A percentile compares a stretch with the other conserved stretches of the same genome.
phyloP scores from a whole-genome alignment of 2,113 vertebrate species.

The Candoia aspera region DNA sequence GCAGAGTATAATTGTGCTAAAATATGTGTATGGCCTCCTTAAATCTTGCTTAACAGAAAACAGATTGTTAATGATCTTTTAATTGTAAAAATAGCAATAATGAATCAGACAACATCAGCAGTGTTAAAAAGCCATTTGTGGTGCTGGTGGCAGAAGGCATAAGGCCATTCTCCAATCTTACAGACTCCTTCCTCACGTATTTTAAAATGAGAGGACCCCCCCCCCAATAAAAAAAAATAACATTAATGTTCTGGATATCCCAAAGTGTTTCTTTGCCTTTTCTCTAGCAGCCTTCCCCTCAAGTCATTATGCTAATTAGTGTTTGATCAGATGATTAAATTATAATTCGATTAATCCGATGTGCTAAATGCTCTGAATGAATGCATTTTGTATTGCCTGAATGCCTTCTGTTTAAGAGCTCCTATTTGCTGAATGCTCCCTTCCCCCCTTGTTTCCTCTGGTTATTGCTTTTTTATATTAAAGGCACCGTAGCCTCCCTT shows the following conservation, averaged over 20 bases:
- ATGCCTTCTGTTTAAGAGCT: constrained; percentile 67
- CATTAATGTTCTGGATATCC: constrained; percentile 73
- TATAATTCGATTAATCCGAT: constrained; percentile 87
- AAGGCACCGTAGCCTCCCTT: neutral
- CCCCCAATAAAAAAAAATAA: neutral
- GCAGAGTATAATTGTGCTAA: constrained; percentile 38
- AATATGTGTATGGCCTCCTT: neutral
- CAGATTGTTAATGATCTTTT: constrained; percentile 11
- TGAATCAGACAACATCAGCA: constrained; percentile 8
- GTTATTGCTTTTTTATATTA: constrained; percentile 39
- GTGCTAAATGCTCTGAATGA: constrained; percentile 83
- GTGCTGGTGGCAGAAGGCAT: constrained; percentile 14
- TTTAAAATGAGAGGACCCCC: constrained; percentile 1
- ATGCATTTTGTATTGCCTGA: constrained; percentile 76
- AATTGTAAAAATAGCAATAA: constrained; percentile 38
- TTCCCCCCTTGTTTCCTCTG: constrained; percentile 6
- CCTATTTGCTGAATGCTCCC: constrained; percentile 40
- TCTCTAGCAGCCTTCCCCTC: constrained; percentile 82
- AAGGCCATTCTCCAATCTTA: constrained; percentile 31
- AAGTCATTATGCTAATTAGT: constrained; percentile 92
- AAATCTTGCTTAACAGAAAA: constrained; percentile 25
- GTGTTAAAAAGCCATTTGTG: neutral
- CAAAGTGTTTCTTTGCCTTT: constrained; percentile 77
- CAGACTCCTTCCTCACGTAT: neutral
- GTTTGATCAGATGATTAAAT: constrained; percentile 97